Base-by-base conservation (phyloP, 1,140 invertebrate species). In the Dufourea novaeangliae region DNA sequence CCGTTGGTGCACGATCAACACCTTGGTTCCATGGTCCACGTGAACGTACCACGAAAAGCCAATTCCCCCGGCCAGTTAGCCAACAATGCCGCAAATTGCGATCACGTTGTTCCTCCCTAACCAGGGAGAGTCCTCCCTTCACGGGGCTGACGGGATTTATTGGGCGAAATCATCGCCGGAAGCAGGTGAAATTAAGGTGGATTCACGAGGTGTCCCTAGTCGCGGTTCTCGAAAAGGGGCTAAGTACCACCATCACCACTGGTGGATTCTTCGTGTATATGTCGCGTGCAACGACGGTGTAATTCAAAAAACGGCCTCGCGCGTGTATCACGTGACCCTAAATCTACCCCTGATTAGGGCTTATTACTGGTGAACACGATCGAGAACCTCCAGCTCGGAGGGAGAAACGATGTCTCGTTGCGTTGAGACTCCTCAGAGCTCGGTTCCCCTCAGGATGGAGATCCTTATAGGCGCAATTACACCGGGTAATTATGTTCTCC, bases 301-400 rank as follows among this genome's bases (percentile, higher is more conserved):
- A 85, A 82, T 71, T 83, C 75, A 79, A 76, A 79, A 82, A 79
- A 72, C 12, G 25, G n/a, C 37, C 17, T 66, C 34, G 22, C 17
- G 70, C 34, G 22, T 41, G 34, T 50, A 71, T 78, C 78, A 63
- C 50, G 68, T 67, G 62, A 68, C n/a, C 69, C 70, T 85, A 80
- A 86, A 85, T 82, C 74, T 64, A 82, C 32, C 12, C 46, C 69
- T 79, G 83, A 85, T 86, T 85, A 79, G 64, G 52, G 71, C 71
- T 82, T 79, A 85, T 86, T 86, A 85, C 80, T 20, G 32, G 46
- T 57, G 61, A 85, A 80, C 79, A 83, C 80, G 77, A 84, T 64
- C 71, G 56, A 20, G 54, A 29, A 25, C 7, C 22, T 7, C 32
- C 39, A 10, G 25, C 1, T 0, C 25, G 37, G 61, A 11, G 14